phyloP scores from a whole-genome alignment of 2,888 invertebrate species.

The Lasioglossum oenotherae region DNA sequence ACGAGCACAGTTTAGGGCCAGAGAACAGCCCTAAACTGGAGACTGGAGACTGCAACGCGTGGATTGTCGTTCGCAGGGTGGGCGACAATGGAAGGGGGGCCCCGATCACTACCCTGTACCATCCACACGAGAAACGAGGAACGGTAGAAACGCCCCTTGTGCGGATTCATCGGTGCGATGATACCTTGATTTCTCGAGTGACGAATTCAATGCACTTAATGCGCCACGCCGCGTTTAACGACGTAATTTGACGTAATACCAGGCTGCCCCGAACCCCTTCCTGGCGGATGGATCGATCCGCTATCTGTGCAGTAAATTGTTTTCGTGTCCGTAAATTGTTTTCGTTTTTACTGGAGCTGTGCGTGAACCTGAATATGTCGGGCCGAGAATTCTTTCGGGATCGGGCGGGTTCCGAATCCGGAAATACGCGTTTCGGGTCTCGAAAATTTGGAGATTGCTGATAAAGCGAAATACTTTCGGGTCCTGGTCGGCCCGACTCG shows the following conservation, averaged over 20 bases:
- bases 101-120: conserved; percentile 36
- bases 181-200: conserved; percentile 80
- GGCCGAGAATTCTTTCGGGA: too few species aligned
- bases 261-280: conserved; percentile 30
- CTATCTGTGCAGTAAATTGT: not conserved
- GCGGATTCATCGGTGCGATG: conserved; percentile 81
- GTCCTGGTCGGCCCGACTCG: too few species aligned
- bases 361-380: too few species aligned
- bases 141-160: conserved; percentile 80
- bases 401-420: too few species aligned
- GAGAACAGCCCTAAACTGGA: not conserved
- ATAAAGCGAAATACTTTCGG: too few species aligned
- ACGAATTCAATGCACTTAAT: conserved; percentile 68
- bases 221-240: conserved; percentile 48
- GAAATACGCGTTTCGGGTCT: too few species aligned
- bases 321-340: not conserved
- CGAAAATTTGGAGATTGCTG: too few species aligned
- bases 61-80: conserved; percentile 50
- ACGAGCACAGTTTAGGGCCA: conserved; percentile 58
- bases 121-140: conserved; percentile 41
- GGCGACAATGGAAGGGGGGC: conserved; percentile 29
- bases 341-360: too few species aligned
- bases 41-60: conserved; percentile 47
- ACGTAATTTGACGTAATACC: conserved; percentile 48
- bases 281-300: not conserved